Evolutionary conservation across 2,797 vertebrate genomes (phyloP).

Genomic region (Nasua narica): DNA sequence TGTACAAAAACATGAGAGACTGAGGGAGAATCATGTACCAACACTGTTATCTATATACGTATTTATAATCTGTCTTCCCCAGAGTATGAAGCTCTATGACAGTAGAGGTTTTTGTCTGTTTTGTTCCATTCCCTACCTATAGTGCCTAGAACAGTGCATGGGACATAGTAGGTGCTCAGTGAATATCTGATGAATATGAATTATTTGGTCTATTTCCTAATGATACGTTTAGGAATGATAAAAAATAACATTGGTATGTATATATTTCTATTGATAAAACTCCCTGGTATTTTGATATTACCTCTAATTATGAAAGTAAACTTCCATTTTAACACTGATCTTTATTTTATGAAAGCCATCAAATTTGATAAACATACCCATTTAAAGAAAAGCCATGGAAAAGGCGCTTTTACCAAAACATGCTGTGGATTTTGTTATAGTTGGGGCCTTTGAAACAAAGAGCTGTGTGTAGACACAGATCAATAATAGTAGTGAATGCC

Average conservation of each 20-base stretch:
- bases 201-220: slow-evolving; percentile 4
- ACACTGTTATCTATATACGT: neutral
- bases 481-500: neutral
- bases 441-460: slow-evolving; percentile 1
- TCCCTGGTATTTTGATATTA: neutral
- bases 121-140: neutral
- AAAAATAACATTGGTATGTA: neutral
- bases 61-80: neutral
- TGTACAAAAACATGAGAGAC: neutral
- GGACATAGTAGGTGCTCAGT: neutral
- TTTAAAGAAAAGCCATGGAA: neutral
- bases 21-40: neutral
- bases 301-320: slow-evolving; percentile 29
- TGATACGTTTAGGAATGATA: neutral
- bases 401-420: neutral
- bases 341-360: slow-evolving; percentile 26
- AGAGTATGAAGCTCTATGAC: neutral
- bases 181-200: neutral
- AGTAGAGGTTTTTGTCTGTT: neutral
- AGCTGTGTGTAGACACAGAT: neutral
- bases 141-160: neutral
- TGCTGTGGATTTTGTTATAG: neutral
- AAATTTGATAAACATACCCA: neutral
- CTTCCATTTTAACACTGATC: slow-evolving; percentile 27
- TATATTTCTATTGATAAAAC: neutral